Base-by-base conservation (phyloP, 2,113 vertebrate genomes). In the Pandion haliaetus region DNA sequence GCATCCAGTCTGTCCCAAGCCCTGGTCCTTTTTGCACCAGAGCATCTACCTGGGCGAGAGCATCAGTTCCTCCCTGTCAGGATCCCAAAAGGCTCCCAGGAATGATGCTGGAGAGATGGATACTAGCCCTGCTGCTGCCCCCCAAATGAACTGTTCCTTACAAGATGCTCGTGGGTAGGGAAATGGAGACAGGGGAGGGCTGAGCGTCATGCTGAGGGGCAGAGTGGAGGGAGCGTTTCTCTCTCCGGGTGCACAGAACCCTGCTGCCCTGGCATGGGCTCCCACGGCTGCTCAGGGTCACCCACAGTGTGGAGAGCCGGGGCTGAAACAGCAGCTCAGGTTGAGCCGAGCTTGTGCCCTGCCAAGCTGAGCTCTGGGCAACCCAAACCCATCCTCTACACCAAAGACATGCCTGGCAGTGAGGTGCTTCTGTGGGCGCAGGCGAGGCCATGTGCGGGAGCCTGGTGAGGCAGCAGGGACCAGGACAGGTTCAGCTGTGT, bases 401-500 rank as follows among this genome's bases (percentile, higher is more conserved):
- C 25, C 40, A 5, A 14, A 29, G 21, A 18, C 2, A 1, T 4
- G 40, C 54, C n/a, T 0, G 3, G 17, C 14, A 28, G 12, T 16
- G 54, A 32, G 69, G 12, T 24, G 26, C 45, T 21, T 29, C 12
- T 5, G 1, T 12, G 1, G 3, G 12, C 5, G 31, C 1, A 10
- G 84, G 42, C 11, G 12, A 44, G 17, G 26, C 24, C 17, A 2
- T 1, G 15, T 6, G 45, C 1, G 3, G 38, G 38, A 45, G 32
- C 63, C 57, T 5, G 47, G 17, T 1, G 5, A 70, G 26, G 65
- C 3, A 1, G n/a, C n/a, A n/a, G n/a, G n/a, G n/a, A n/a, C 31
- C 1, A 3, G 62, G 49, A 15, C 0, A 26, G 24, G 6, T 49
- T 26, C 1, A 1, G 34, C 71, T 25, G 17, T 4, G 0, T 14